Percentiles rank a stretch among this genome's conserved stretches.
Evolutionary conservation across 2,113 vertebrate species (phyloP).

Genomic region (Canis aureus): DNA sequence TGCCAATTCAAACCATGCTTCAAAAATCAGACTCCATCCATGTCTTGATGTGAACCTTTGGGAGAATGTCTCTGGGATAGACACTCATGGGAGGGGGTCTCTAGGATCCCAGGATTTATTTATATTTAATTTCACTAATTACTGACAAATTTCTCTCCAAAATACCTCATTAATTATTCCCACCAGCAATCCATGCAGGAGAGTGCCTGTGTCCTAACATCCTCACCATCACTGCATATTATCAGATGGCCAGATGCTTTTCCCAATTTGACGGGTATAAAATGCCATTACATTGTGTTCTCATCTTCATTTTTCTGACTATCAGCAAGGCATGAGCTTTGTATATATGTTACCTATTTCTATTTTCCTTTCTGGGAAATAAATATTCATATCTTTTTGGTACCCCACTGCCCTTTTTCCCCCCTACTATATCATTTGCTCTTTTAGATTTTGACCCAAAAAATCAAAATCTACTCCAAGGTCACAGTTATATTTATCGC

Average conservation of each 20-base stretch:
- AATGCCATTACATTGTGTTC: neutral
- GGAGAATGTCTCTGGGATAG: neutral
- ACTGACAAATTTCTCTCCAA: neutral
- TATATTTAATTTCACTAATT: neutral
- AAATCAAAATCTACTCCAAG: neutral
- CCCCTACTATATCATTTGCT: neutral
- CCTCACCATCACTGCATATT: neutral
- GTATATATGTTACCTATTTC: neutral
- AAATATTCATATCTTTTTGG: neutral
- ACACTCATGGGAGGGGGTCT: neutral
- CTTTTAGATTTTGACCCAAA: neutral
- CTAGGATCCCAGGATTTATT: neutral
- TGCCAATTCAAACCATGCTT: neutral
- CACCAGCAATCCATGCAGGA: neutral
- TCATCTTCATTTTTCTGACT: neutral
- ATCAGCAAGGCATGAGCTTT: neutral
- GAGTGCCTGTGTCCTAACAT: neutral
- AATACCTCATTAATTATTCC: neutral
- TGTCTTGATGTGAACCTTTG: neutral
- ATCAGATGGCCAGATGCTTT: neutral
- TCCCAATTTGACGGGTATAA: neutral
- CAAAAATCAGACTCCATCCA: neutral
- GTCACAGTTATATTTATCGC: neutral
- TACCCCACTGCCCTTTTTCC: fast-evolving
- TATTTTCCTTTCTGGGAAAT: neutral